These are phyloP conservation scores for Parnassius glacialis DNA, from an alignment of 2,888 invertebrate genomes.

Conservation along the genomic window DNA sequence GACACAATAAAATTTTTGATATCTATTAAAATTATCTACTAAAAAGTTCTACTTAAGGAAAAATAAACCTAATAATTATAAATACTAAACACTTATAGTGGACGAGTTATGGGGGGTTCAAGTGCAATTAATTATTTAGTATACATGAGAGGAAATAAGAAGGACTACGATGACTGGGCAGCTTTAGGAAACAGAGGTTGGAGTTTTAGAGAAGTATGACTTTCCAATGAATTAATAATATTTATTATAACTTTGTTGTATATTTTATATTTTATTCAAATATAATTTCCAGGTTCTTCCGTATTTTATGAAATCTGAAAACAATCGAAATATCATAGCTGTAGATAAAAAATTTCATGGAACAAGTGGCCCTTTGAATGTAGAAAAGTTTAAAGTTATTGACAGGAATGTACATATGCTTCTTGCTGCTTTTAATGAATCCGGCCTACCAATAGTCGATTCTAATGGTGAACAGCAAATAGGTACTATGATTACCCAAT, in stretches of 20 bases:
- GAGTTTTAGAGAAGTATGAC: slow-evolving; percentile 77
- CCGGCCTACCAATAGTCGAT: slow-evolving; percentile 80
- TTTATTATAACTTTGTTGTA: too few species aligned
- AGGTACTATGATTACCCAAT: slow-evolving; percentile 82
- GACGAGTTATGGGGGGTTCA: slow-evolving; percentile 85
- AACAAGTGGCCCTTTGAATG: slow-evolving; percentile 79
- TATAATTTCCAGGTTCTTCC: slow-evolving; percentile 44
- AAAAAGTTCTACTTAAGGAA: too few species aligned
- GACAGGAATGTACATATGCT: slow-evolving; percentile 79
- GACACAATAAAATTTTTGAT: too few species aligned
- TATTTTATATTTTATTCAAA: too few species aligned
- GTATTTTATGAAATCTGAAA: slow-evolving; percentile 85
- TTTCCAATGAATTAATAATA: not conserved
- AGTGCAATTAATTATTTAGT: slow-evolving; percentile 85
- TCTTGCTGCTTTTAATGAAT: slow-evolving; percentile 80
- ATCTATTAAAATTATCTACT: too few species aligned
- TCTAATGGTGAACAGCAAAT: slow-evolving; percentile 79
- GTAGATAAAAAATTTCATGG: slow-evolving; percentile 78
- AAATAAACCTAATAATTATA: too few species aligned
- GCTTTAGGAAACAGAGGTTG: slow-evolving; percentile 82
- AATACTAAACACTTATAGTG: slow-evolving; percentile 46
- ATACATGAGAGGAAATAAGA: slow-evolving; percentile 82
- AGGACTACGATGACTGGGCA: slow-evolving; percentile 85
- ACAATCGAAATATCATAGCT: slow-evolving; percentile 74
- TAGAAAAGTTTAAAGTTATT: slow-evolving; percentile 81